phyloP scores from a whole-genome alignment of 37 sponge, comb jelly and placozoan species.

The Ianthella basta region DNA sequence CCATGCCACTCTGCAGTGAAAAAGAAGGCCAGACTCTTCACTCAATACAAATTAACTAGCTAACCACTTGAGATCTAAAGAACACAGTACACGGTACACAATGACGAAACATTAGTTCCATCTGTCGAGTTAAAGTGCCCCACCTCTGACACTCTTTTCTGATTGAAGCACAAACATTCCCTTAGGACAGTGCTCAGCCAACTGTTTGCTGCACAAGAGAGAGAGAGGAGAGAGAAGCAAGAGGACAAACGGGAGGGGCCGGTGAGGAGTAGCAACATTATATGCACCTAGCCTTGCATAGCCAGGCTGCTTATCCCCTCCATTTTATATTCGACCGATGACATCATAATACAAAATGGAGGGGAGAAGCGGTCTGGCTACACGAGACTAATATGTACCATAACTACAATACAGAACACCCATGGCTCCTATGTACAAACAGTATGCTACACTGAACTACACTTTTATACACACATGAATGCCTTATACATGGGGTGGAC shows the following conservation, averaged over 20 bases:
- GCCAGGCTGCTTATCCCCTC: no score
- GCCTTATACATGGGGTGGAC: no score
- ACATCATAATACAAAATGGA: no score
- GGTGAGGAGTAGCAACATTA: no score
- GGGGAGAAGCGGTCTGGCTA: no score
- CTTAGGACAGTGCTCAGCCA: conserved; percentile 37
- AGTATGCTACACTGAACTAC: no score
- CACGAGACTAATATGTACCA: no score
- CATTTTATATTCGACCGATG: no score
- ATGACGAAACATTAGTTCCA: not conserved
- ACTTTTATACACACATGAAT: no score
- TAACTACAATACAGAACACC: no score
- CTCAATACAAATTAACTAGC: not conserved
- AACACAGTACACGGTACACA: not conserved
- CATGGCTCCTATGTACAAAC: no score
- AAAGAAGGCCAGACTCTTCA: not conserved
- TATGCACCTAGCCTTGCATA: no score
- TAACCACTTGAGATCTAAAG: not conserved
- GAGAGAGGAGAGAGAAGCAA: not conserved
- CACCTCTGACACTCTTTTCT: conserved; percentile 56
- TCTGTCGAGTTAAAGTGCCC: not conserved
- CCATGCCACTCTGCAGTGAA: conserved; percentile 76
- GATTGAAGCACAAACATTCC: conserved; percentile 72
- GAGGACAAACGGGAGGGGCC: not conserved
- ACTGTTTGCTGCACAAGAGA: conserved; percentile 5